Percentiles rank a stretch among this genome's conserved stretches.
These are phyloP conservation scores for Nephrocerus scutellatus DNA, from an alignment of 2,888 invertebrate species.

Conservation along the genomic window DNA sequence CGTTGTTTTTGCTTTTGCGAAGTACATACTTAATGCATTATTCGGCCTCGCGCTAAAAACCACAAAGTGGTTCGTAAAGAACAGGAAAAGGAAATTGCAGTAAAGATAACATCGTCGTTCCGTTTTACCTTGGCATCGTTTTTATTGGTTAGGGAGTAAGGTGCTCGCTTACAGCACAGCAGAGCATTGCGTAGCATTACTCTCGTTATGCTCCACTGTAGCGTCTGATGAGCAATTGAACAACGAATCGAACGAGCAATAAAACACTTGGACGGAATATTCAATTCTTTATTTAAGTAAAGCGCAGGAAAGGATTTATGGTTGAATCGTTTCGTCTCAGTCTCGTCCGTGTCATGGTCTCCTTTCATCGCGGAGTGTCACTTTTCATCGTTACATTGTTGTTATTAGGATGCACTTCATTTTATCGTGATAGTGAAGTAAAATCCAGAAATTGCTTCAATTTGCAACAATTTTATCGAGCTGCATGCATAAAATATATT, in stretches of 20 bases:
- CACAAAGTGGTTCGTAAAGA: conserved; percentile 15
- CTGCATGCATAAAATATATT: conserved; percentile 1
- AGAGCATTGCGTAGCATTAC: conserved; percentile 26
- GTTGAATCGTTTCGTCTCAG: conserved; percentile 6
- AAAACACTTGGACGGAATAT: too few relatives aligned
- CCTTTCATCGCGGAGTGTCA: neutral
- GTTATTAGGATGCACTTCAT: conserved; percentile 18
- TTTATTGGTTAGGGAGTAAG: too few relatives aligned
- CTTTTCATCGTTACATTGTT: conserved; percentile 3
- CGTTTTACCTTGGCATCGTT: too few relatives aligned
- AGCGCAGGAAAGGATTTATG: conserved; percentile 14
- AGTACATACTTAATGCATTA: conserved; percentile 20
- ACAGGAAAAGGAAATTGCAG: conserved; percentile 18
- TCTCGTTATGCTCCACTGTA: conserved; percentile 19
- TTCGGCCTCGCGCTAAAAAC: conserved; percentile 18
- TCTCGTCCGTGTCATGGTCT: conserved; percentile 1
- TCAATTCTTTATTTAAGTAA: too few relatives aligned
- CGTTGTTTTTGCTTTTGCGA: conserved; percentile 6
- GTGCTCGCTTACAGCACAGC: too few relatives aligned
- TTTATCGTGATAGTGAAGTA: conserved; percentile 26
- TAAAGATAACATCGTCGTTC: conserved; percentile 11
- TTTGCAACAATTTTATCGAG: conserved; percentile 18
- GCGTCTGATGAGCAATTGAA: neutral
- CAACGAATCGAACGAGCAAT: too few relatives aligned
- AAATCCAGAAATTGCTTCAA: conserved; percentile 20